phyloP scores from a whole-genome alignment of 2,797 vertebrate species.

The Rousettus madagascariensis region DNA sequence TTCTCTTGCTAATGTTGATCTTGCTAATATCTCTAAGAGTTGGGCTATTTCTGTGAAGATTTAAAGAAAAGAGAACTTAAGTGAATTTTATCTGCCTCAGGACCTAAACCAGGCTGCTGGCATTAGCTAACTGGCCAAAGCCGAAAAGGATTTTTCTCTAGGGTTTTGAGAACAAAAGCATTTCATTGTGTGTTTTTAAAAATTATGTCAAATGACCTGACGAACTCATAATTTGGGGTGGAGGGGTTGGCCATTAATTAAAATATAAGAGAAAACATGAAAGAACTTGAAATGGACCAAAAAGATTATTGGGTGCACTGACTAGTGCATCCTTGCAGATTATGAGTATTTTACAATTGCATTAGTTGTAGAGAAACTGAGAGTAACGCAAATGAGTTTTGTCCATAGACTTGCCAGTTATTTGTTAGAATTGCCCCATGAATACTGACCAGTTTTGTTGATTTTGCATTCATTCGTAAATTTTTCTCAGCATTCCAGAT shows the following conservation, averaged over 20 bases:
- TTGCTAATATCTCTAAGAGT: neutral
- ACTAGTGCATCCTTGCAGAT: neutral
- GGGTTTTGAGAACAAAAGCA: neutral
- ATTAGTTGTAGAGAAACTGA: neutral
- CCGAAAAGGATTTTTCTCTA: neutral
- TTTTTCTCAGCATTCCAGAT: neutral
- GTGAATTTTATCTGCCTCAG: neutral
- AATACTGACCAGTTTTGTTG: neutral
- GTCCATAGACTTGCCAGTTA: neutral
- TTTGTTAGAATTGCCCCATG: neutral
- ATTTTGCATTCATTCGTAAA: conserved; percentile 10
- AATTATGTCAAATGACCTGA: neutral
- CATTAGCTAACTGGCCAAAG: neutral
- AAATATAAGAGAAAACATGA: neutral
- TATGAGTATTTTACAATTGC: neutral
- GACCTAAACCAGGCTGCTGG: neutral
- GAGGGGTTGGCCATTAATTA: neutral
- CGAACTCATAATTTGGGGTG: neutral
- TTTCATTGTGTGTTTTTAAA: neutral
- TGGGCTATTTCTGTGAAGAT: neutral
- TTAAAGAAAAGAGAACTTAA: neutral
- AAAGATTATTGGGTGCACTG: neutral
- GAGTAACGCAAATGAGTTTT: neutral
- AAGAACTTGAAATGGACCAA: neutral
- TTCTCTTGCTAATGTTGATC: neutral